These are phyloP conservation scores for Acleris holmiana DNA, from an alignment of 2,888 invertebrate species.

Conservation along the genomic window DNA sequence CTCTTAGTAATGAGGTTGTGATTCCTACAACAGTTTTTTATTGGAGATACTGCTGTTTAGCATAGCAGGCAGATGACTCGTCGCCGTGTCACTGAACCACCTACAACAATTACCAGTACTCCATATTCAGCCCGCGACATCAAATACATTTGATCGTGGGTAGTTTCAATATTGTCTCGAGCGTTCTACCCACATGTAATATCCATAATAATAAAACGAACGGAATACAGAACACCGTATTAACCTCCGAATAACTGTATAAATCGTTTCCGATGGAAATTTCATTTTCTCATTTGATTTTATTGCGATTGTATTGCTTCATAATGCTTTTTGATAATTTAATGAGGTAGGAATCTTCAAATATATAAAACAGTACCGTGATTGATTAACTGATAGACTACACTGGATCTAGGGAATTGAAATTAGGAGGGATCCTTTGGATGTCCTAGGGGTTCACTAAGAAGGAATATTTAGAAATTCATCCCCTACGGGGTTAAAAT, in stretches of 20 bases:
- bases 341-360: not conserved
- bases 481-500: too few species aligned
- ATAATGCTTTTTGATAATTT: not conserved
- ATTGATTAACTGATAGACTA: too few species aligned
- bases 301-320: slow-evolving; percentile 6
- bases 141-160: slow-evolving; percentile 16
- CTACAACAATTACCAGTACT: not conserved
- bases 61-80: too few species aligned
- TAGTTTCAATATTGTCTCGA: slow-evolving; percentile 25
- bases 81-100: too few species aligned
- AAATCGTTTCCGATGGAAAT: slow-evolving; percentile 28
- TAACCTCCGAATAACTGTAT: slow-evolving; percentile 43
- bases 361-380: too few species aligned
- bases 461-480: too few species aligned
- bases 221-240: slow-evolving; percentile 49
- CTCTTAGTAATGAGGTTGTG: too few species aligned
- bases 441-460: too few species aligned
- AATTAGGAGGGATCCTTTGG: too few species aligned
- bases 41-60: too few species aligned
- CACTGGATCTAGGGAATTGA: too few species aligned
- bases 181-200: slow-evolving; percentile 41
- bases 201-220: slow-evolving; percentile 30
- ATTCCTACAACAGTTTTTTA: too few species aligned
- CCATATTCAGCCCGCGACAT: not conserved
- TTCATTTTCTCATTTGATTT: slow-evolving; percentile 24